Evolutionary conservation across 2,797 vertebrate species (phyloP).

Genomic region (Acanthornis magna): DNA sequence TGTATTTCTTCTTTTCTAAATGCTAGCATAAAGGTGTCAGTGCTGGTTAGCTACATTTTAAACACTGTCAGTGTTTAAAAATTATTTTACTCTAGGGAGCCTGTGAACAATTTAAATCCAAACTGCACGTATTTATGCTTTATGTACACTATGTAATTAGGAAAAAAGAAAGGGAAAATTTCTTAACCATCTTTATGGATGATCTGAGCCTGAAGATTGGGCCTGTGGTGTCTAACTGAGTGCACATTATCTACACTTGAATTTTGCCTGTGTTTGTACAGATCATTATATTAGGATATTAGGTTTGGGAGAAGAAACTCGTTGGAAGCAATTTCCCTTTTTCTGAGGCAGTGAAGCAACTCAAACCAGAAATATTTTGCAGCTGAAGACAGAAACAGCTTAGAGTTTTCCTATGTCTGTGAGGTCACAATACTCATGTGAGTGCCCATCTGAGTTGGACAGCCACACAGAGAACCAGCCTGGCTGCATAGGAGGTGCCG

Average conservation of each 20-base stretch:
- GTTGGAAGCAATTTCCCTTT: background rate
- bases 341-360: conserved; percentile 5
- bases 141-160: conserved; percentile 5
- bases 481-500: background rate
- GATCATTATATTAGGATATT: background rate
- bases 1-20: conserved; percentile 15
- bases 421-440: background rate
- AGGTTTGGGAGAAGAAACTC: background rate
- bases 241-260: background rate
- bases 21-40: conserved; percentile 30
- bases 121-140: conserved; percentile 12
- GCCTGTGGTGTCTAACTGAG: background rate
- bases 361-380: background rate
- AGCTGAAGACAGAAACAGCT: background rate
- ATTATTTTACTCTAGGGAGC: conserved; percentile 21
- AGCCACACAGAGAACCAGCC: background rate
- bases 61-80: conserved; percentile 13
- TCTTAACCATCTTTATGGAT: conserved; percentile 13
- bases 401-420: background rate
- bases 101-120: conserved; percentile 18
- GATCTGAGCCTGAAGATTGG: background rate
- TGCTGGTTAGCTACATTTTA: conserved; percentile 37
- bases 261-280: background rate
- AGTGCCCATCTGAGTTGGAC: background rate
- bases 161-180: background rate